These are phyloP conservation scores for Frieseomelitta varia DNA, from an alignment of 1,140 invertebrate genomes.

Conservation along the genomic window DNA sequence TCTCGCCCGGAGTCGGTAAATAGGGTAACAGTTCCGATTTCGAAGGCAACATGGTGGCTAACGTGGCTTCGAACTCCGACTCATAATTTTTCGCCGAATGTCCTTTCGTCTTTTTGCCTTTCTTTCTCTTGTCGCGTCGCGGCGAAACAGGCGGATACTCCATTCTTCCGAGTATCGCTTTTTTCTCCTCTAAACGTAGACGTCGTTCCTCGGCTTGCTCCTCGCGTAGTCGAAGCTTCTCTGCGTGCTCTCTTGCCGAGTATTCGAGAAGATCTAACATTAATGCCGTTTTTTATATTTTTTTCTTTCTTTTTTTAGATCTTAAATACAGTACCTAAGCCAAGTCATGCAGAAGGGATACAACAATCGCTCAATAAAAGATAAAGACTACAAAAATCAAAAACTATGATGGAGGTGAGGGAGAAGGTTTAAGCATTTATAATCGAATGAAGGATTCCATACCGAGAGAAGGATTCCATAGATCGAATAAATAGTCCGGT, in stretches of 20 bases:
- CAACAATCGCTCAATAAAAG: too few species aligned
- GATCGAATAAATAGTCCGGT: slow-evolving; percentile 55
- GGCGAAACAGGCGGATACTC: slow-evolving; percentile 61
- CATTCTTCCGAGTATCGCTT: slow-evolving; percentile 64
- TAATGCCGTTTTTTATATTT: too few species aligned
- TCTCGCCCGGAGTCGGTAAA: slow-evolving; percentile 71
- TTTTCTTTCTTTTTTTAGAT: too few species aligned
- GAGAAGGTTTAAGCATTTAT: too few species aligned
- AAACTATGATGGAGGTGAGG: neutral
- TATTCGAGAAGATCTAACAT: slow-evolving; percentile 66
- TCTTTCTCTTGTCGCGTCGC: slow-evolving; percentile 35
- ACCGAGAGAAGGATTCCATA: slow-evolving; percentile 6
- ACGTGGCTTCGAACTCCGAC: slow-evolving; percentile 52
- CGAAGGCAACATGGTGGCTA: neutral
- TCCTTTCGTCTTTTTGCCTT: slow-evolving; percentile 31
- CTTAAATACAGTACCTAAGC: too few species aligned
- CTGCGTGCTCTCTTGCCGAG: slow-evolving; percentile 60
- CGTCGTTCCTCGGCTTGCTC: slow-evolving; percentile 70
- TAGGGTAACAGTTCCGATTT: slow-evolving; percentile 69
- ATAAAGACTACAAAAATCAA: too few species aligned
- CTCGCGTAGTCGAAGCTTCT: slow-evolving; percentile 61
- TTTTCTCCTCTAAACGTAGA: slow-evolving; percentile 71
- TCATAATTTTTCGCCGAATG: slow-evolving; percentile 42
- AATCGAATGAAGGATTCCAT: neutral
- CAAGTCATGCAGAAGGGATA: too few species aligned